phyloP scores from a whole-genome alignment of 2,113 vertebrate genomes.

The Pollachius pollachius region DNA sequence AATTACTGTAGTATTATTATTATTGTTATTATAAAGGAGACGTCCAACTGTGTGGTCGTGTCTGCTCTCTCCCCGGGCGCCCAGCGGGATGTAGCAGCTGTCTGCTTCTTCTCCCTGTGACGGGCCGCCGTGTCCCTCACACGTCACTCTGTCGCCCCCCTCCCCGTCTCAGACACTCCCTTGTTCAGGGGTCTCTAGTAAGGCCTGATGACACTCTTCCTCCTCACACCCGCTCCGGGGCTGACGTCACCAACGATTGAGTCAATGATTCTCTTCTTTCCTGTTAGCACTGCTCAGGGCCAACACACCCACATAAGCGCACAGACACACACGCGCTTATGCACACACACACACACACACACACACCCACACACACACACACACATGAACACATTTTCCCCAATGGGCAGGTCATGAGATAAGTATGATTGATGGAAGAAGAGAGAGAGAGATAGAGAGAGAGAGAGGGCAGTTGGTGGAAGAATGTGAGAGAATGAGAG shows the following conservation, averaged over 20 bases:
- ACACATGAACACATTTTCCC: too few relatives aligned
- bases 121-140: background rate
- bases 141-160: background rate
- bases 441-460: too few relatives aligned
- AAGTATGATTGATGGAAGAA: too few relatives aligned
- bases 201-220: background rate
- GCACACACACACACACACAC: too few relatives aligned
- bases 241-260: background rate
- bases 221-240: background rate
- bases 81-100: background rate
- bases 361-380: too few relatives aligned
- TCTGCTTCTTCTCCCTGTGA: background rate
- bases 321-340: background rate
- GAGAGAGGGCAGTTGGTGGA: too few relatives aligned
- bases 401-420: too few relatives aligned
- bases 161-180: background rate
- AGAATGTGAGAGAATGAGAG: too few relatives aligned
- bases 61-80: too few relatives aligned
- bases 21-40: too few relatives aligned
- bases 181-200: background rate
- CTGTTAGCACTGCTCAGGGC: background rate
- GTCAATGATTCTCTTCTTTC: background rate
- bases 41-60: too few relatives aligned
- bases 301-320: background rate
- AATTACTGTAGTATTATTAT: too few relatives aligned